Base-by-base conservation (phyloP, 1,140 invertebrate species). In the Drosophila funebris region DNA sequence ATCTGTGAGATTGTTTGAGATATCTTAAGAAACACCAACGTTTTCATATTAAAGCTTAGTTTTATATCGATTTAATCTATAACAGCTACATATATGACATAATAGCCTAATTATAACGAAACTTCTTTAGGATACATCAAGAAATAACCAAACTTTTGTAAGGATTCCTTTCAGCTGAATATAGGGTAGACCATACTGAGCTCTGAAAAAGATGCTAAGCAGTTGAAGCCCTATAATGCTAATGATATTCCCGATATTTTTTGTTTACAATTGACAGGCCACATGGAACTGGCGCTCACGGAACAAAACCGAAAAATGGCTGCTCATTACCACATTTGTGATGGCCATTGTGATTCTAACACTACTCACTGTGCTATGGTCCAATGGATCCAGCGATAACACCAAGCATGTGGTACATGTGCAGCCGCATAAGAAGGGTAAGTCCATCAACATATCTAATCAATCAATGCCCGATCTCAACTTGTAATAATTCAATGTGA, bases 201-300 rank as follows among this genome's bases (percentile, higher is more conserved):
- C n/a, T n/a, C n/a, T n/a, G n/a, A n/a, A n/a, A n/a, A n/a, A n/a
- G n/a, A n/a, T n/a, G n/a, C 22, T 22, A 4, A 2, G 22, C 29
- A 9, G 9, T 9, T 31, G 8, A 9, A 31, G 7, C 29, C 16
- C 9, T 11, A 43, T 20, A 22, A 22, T 20, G 5, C 16, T 11
- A 44, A 44, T 22, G 5, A 20, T 44, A 22, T 3, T 1, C 2
- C n/a, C 9, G 9, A 11, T 33, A 33, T n/a, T 22, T 44, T 18
- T 44, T 22, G 37, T 39, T 33, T n/a, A 39, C 37, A 3, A 22
- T 46, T 27, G 0, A 24, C 64, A 91, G 90, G 85, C 85, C 6
- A 89, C 87, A 18, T 90, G 88, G 84, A 91, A 92, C 56, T 94
- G 93, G 93, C 92, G 93, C 46, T 92, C 93, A 48, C 88, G 93